These are phyloP conservation scores for Kryptolebias marmoratus DNA, from an alignment of 2,113 vertebrate genomes.

Conservation along the genomic window DNA sequence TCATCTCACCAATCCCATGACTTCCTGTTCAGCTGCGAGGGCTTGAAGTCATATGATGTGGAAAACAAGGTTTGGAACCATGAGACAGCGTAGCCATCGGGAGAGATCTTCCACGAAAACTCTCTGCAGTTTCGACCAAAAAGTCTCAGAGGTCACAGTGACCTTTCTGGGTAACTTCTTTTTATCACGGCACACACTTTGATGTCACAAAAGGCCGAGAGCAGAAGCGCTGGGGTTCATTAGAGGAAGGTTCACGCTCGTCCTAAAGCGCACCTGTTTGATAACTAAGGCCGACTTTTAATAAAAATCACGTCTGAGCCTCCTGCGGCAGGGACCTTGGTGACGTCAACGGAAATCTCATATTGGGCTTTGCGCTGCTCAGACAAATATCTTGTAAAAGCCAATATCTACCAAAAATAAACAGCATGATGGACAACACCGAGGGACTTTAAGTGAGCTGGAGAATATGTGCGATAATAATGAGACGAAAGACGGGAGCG, in stretches of 20 bases:
- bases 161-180: not conserved
- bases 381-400: slow-evolving; percentile 24
- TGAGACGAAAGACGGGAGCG: not conserved
- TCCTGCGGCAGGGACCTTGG: not conserved
- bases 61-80: slow-evolving; percentile 62
- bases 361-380: slow-evolving; percentile 1
- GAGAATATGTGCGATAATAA: slow-evolving; percentile 28
- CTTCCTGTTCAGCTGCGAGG: slow-evolving; percentile 42
- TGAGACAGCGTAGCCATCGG: slow-evolving; percentile 28
- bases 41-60: slow-evolving; percentile 61
- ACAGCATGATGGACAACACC: slow-evolving; percentile 2
- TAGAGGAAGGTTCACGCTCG: not conserved
- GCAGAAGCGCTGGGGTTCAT: not conserved
- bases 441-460: slow-evolving; percentile 22
- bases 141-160: slow-evolving; percentile 12
- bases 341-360: slow-evolving; percentile 4
- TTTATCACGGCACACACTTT: slow-evolving; percentile 3
- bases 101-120: slow-evolving; percentile 19
- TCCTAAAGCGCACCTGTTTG: not conserved
- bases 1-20: slow-evolving; percentile 59
- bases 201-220: not conserved
- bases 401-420: slow-evolving; percentile 26
- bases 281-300: slow-evolving; percentile 4
- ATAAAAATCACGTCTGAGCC: not conserved
- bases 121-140: slow-evolving; percentile 23